Evolutionary conservation across 2,797 vertebrate genomes (phyloP).

Genomic region (Tenualosa thibaudeaui): DNA sequence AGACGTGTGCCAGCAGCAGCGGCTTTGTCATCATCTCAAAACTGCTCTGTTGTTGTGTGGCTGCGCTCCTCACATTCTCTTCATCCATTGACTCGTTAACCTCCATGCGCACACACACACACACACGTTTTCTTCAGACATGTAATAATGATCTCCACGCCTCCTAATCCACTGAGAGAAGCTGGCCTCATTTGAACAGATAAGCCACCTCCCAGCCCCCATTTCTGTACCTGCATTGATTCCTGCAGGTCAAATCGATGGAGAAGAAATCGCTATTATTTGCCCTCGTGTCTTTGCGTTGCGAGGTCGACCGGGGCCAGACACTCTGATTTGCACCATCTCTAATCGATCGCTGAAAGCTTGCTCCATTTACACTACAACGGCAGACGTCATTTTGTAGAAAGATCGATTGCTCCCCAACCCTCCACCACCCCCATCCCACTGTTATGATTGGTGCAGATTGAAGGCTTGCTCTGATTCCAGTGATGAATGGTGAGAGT

Average conservation of each 20-base stretch:
- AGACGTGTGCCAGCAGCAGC: too few species aligned
- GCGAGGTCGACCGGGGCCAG: conserved; percentile 63
- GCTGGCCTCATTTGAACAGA: conserved; percentile 17
- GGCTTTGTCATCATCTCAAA: too few species aligned
- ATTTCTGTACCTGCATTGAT: conserved; percentile 50
- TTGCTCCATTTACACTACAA: conserved; percentile 8
- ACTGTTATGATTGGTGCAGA: conserved; percentile 3
- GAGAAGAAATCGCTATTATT: conserved; percentile 63
- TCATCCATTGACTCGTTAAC: background rate
- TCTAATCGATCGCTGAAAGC: conserved; percentile 53
- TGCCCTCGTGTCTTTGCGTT: conserved; percentile 59
- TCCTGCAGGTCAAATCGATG: conserved; percentile 52
- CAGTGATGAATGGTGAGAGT: background rate
- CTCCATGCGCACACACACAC: background rate
- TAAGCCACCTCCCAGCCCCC: background rate
- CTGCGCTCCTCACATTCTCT: background rate
- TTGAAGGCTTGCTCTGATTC: conserved; percentile 4
- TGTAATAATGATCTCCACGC: conserved; percentile 18
- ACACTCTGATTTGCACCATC: conserved; percentile 58
- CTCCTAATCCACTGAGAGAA: conserved; percentile 31
- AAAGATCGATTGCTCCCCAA: conserved; percentile 35
- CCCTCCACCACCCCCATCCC: background rate
- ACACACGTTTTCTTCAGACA: background rate
- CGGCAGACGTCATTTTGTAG: conserved; percentile 34
- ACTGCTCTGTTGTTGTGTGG: too few species aligned